Conservation (phyloP, 30 jellyfish, hydroid and myxozoan genomes). For the Haliclystus octoradiatus region DNA sequence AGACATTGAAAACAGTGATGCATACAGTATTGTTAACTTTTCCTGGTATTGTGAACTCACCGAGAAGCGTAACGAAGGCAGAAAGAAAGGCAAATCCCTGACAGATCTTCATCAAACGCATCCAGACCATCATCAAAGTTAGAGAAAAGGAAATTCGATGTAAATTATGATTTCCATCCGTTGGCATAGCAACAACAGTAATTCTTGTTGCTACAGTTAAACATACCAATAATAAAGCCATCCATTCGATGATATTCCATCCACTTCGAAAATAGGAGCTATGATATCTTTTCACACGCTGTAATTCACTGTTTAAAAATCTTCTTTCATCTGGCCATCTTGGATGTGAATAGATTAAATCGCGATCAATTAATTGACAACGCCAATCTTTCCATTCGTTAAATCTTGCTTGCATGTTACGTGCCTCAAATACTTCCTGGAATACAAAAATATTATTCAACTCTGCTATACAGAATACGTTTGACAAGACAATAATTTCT, state of each 20-base stretch:
- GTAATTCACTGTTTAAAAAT: conserved; percentile 14
- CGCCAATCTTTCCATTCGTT: conserved; percentile 35
- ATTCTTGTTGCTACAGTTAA: no score
- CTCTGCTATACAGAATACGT: no score
- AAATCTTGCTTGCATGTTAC: no score
- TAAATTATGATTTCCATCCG: no score
- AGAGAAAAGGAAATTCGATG: no score
- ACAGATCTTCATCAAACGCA: conserved; percentile 46
- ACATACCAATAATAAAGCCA: conserved; percentile 10
- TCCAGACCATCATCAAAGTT: conserved; percentile 63
- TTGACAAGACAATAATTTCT: no score
- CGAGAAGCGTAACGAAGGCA: conserved; percentile 38
- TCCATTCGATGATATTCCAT: conserved; percentile 44
- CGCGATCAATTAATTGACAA: conserved; percentile 17
- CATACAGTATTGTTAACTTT: no score
- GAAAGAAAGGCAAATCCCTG: conserved; percentile 46
- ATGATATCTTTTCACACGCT: conserved; percentile 15
- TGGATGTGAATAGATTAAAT: conserved; percentile 35
- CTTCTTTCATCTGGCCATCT: conserved; percentile 59
- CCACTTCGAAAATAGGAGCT: conserved; percentile 5
- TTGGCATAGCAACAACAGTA: no score
- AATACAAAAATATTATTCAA: no score
- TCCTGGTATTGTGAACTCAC: no score
- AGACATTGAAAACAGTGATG: no score
- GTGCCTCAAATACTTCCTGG: no score